Evolutionary conservation across 2,888 invertebrate species (phyloP).

Genomic region (Elegia similella): DNA sequence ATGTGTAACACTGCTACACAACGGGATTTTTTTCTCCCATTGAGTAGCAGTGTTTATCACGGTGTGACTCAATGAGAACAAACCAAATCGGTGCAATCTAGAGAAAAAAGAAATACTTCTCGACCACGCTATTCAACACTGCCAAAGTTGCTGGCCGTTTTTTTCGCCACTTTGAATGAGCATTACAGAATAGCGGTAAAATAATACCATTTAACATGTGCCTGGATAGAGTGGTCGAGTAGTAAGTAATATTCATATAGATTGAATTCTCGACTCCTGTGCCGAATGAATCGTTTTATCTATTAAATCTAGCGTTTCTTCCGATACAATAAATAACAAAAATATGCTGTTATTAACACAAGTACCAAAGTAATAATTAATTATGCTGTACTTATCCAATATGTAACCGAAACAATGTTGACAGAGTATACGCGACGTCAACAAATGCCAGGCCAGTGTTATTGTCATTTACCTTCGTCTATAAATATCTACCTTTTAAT

Average conservation of each 20-base stretch:
- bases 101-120: conserved; percentile 26
- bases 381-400: conserved; percentile 64
- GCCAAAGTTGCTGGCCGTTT: too few relatives aligned
- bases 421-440: conserved; percentile 35
- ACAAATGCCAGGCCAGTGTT: conserved; percentile 68
- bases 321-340: conserved; percentile 45
- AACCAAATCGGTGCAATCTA: conserved; percentile 33
- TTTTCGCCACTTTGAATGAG: too few relatives aligned
- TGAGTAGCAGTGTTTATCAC: too few relatives aligned
- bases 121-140: background rate
- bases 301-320: conserved; percentile 42
- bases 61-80: too few relatives aligned
- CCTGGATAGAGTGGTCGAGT: too few relatives aligned
- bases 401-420: conserved; percentile 53
- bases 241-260: conserved; percentile 15
- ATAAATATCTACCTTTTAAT: conserved; percentile 76
- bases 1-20: too few relatives aligned
- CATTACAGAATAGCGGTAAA: too few relatives aligned
- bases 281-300: conserved; percentile 30
- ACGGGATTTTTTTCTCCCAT: too few relatives aligned
- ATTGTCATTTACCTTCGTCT: conserved; percentile 79
- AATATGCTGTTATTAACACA: conserved; percentile 59
- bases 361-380: conserved; percentile 50
- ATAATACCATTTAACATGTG: too few relatives aligned
- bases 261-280: background rate